Evolutionary conservation across 2,888 invertebrate species (phyloP).

Genomic region (Sarcophaga variegata): DNA sequence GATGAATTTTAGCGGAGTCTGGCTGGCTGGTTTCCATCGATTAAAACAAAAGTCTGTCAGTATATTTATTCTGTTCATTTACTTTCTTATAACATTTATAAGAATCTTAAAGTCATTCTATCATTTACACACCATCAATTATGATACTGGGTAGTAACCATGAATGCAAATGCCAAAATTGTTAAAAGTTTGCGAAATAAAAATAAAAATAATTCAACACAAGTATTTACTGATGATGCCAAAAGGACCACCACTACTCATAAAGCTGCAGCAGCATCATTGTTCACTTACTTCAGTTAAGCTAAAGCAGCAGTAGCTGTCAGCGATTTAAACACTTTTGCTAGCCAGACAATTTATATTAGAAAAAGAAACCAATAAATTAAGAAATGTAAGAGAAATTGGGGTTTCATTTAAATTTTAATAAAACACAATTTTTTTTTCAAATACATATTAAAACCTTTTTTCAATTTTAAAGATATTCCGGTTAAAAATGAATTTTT

Average conservation of each 20-base stretch:
- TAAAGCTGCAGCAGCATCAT: background rate
- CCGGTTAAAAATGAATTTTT: too few relatives aligned
- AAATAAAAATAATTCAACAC: conserved; percentile 54
- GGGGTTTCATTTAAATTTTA: too few relatives aligned
- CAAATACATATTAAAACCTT: too few relatives aligned
- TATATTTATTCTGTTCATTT: background rate
- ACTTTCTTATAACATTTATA: conserved; percentile 47
- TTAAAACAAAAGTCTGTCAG: background rate
- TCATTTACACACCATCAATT: conserved; percentile 64
- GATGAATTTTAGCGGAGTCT: conserved; percentile 3
- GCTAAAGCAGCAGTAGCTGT: background rate
- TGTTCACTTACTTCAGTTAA: conserved; percentile 7
- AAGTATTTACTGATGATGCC: conserved; percentile 30
- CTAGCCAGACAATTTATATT: conserved; percentile 40
- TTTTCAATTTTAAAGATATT: too few relatives aligned
- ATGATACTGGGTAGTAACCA: conserved; percentile 41
- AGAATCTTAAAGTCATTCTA: conserved; percentile 61
- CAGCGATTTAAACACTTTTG: conserved; percentile 20
- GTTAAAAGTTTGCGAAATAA: conserved; percentile 54
- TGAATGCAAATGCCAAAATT: conserved; percentile 34
- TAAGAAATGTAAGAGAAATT: too few relatives aligned
- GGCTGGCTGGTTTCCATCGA: background rate
- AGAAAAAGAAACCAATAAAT: background rate
- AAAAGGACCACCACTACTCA: background rate
- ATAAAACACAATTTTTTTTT: too few relatives aligned